Percentiles rank a stretch among this genome's conserved stretches.
phyloP scores from a whole-genome alignment of 2,888 invertebrate genomes.

The Plebejus anna region DNA sequence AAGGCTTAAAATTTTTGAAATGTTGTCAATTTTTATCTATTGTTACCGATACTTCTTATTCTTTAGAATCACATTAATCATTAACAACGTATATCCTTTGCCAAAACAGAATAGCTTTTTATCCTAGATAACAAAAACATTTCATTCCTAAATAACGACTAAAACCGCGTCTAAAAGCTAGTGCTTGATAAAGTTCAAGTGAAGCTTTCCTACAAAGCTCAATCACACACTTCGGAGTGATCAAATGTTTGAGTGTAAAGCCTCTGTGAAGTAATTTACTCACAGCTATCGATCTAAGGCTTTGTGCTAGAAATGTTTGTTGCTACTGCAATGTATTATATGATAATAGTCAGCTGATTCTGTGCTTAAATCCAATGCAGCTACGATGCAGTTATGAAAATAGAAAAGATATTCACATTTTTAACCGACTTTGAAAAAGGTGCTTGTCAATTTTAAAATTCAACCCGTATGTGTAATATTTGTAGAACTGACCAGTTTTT shows the following conservation, averaged over 20 bases:
- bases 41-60: too few species aligned
- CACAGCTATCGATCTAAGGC: conserved; percentile 6
- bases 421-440: too few species aligned
- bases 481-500: too few species aligned
- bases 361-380: background rate
- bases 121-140: background rate
- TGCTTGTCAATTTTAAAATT: too few species aligned
- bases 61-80: too few species aligned
- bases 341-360: background rate
- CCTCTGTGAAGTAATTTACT: conserved; percentile 19
- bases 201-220: conserved; percentile 15
- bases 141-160: too few species aligned
- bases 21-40: too few species aligned
- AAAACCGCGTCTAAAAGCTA: background rate
- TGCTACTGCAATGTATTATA: background rate
- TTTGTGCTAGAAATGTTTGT: conserved; percentile 8
- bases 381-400: background rate
- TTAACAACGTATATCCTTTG: background rate
- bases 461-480: too few species aligned
- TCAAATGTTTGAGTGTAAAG: conserved; percentile 23
- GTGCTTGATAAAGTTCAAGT: conserved; percentile 15
- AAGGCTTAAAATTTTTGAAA: too few species aligned
- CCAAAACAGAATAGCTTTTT: background rate
- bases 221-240: conserved; percentile 9
- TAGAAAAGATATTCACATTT: background rate